A percentile compares a stretch with the other conserved stretches of the same genome.
phyloP scores from a whole-genome alignment of 2,113 vertebrate genomes.

The Cettia cetti region DNA sequence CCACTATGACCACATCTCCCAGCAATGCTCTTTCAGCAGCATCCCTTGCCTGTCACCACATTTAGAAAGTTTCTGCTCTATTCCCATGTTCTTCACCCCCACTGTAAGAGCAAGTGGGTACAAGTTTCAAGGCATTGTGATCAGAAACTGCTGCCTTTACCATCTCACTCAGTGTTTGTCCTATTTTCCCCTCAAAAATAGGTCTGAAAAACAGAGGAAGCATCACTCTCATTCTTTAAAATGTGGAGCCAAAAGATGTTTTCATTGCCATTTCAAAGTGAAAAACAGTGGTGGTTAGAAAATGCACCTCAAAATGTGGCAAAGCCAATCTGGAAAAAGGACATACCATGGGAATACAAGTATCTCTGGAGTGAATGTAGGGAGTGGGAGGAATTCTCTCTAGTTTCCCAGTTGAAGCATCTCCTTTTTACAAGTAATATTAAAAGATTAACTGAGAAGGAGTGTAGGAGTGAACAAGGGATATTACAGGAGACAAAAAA shows the following conservation, averaged over 20 bases:
- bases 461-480: neutral
- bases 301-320: neutral
- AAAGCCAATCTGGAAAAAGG: neutral
- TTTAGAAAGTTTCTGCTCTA: neutral
- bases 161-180: neutral
- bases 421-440: neutral
- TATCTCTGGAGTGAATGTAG: neutral
- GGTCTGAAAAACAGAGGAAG: neutral
- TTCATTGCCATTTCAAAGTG: neutral
- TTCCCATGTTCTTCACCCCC: neutral
- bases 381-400: neutral
- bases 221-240: neutral
- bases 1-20: neutral
- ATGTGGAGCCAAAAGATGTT: neutral
- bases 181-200: neutral
- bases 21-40: neutral
- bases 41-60: neutral
- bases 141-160: neutral
- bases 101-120: neutral
- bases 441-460: neutral
- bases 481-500: neutral
- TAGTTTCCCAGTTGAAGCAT: neutral
- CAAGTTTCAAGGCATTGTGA: fast-evolving
- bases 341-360: neutral
- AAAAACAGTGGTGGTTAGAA: neutral